A percentile compares a stretch with the other conserved stretches of the same genome.
phyloP scores from a whole-genome alignment of 2,888 invertebrate species.

The Poecilobothrus nobilitatus region DNA sequence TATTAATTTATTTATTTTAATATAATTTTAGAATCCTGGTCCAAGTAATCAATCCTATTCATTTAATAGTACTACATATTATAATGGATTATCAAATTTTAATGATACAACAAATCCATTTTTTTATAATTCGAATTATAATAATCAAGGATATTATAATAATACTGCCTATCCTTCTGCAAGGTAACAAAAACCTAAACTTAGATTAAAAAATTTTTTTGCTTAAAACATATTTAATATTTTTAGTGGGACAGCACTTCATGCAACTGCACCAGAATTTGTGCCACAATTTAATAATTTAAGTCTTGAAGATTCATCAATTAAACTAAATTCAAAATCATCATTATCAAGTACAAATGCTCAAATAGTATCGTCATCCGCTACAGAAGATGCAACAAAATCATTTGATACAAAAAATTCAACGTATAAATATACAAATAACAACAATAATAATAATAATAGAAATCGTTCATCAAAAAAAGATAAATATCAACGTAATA shows the following conservation, averaged over 20 bases:
- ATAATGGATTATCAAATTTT: not conserved
- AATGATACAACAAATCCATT: conserved; percentile 8
- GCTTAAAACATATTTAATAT: not conserved
- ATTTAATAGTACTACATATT: not conserved
- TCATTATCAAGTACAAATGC: not conserved
- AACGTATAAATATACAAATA: not conserved
- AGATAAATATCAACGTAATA: not conserved
- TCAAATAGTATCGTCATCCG: not conserved
- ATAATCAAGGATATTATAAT: conserved; percentile 28
- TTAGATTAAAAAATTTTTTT: not conserved
- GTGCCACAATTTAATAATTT: conserved; percentile 38
- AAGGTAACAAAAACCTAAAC: conserved; percentile 15
- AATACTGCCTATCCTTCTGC: conserved; percentile 16
- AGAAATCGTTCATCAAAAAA: not conserved
- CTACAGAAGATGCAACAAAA: not conserved
- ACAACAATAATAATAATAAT: not conserved
- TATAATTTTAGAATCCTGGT: not conserved
- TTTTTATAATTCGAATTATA: conserved; percentile 19
- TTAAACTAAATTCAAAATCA: not conserved
- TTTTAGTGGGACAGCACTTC: not conserved
- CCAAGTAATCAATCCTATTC: not conserved
- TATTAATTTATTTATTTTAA: too few species aligned
- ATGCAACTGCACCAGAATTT: conserved; percentile 38
- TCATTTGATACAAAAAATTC: conserved; percentile 10
- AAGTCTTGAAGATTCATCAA: conserved; percentile 23